These are phyloP conservation scores for Propithecus perrieri DNA, from an alignment of 2,797 vertebrate genomes.

Conservation along the genomic window DNA sequence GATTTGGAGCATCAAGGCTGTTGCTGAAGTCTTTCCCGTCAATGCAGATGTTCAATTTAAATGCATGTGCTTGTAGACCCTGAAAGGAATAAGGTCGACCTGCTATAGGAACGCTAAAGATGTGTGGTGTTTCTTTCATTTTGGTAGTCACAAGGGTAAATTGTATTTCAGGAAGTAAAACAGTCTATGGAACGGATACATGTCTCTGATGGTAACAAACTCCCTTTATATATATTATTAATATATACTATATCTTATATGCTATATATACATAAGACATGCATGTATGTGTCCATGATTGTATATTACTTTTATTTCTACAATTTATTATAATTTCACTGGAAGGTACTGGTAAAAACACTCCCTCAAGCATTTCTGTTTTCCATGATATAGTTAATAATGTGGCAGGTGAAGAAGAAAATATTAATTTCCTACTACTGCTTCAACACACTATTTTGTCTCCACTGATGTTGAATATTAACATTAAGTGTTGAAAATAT, in stretches of 20 bases:
- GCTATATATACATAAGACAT: not conserved
- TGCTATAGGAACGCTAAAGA: not conserved
- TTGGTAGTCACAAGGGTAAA: not conserved
- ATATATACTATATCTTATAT: not conserved
- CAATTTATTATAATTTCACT: not conserved
- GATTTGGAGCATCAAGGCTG: not conserved
- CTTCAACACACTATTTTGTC: not conserved
- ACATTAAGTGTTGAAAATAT: not conserved
- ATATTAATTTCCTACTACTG: not conserved
- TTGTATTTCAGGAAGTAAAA: not conserved
- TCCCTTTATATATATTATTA: not conserved
- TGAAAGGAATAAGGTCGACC: not conserved
- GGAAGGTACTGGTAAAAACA: not conserved
- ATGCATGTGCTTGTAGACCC: not conserved
- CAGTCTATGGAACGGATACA: not conserved
- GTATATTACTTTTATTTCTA: not conserved
- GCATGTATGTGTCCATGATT: not conserved
- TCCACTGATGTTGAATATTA: not conserved
- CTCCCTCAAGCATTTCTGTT: not conserved
- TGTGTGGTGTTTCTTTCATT: not conserved
- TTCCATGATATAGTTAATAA: not conserved
- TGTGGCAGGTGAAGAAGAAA: not conserved
- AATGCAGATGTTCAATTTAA: slow-evolving; percentile 51
- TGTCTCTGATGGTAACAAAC: not conserved
- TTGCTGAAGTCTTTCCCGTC: slow-evolving; percentile 2